Percentiles rank a stretch among this genome's conserved stretches.
phyloP scores from a whole-genome alignment of 2,888 invertebrate species.

The Ornithoptera priamus region DNA sequence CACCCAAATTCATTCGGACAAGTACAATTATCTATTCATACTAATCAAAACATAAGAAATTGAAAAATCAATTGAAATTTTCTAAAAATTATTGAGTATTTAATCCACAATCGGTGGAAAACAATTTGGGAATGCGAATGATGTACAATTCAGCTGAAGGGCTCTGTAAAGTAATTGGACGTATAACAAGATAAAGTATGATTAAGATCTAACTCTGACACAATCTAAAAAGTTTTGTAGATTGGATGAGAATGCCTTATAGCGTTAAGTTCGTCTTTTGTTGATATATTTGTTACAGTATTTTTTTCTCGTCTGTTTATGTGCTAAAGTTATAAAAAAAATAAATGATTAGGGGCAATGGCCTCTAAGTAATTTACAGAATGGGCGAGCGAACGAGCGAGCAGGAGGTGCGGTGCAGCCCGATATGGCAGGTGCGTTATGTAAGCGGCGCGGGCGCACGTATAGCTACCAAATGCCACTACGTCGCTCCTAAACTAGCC shows the following conservation, averaged over 20 bases:
- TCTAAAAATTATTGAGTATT: background rate
- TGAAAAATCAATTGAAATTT: background rate
- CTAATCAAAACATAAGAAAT: background rate
- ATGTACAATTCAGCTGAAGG: conserved; percentile 32
- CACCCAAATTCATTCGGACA: background rate
- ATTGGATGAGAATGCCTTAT: too few relatives aligned
- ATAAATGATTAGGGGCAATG: conserved; percentile 71
- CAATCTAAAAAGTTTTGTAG: too few relatives aligned
- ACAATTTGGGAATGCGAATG: background rate
- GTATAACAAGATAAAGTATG: conserved; percentile 47
- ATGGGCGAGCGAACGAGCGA: conserved; percentile 68
- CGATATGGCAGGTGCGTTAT: conserved; percentile 79
- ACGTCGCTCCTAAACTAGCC: conserved; percentile 62
- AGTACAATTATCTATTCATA: background rate
- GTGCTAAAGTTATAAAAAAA: background rate
- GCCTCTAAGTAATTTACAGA: conserved; percentile 79
- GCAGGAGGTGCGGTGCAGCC: conserved; percentile 71
- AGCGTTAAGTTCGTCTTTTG: too few relatives aligned
- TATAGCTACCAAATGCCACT: conserved; percentile 62
- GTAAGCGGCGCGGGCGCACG: conserved; percentile 66
- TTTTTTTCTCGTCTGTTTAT: too few relatives aligned
- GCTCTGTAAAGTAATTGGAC: conserved; percentile 38
- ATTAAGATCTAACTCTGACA: too few relatives aligned
- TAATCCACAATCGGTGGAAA: background rate
- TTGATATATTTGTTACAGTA: too few relatives aligned